Conservation (phyloP, 2,113 vertebrate genomes). For the Eupsittula cactorum region DNA sequence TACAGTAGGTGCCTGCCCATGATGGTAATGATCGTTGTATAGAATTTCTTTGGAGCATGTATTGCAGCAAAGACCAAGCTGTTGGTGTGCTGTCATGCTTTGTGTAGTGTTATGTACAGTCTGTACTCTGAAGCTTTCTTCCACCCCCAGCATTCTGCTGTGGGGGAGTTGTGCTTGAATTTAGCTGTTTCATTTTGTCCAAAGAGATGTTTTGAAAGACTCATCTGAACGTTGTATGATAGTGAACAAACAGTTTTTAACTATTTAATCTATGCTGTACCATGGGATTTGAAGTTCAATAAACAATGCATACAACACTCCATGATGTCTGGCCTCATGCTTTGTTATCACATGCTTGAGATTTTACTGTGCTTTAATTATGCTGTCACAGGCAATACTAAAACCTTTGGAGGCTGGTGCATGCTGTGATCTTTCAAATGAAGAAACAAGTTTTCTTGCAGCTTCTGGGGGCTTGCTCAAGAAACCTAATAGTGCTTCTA, state of each 20-base stretch:
- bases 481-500: accelerated
- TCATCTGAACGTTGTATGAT: constrained; percentile 25
- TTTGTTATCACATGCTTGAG: neutral
- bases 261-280: constrained; percentile 50
- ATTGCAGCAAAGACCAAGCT: neutral
- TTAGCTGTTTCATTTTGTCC: constrained; percentile 45
- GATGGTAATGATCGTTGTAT: neutral
- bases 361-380: neutral
- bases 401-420: neutral
- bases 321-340: neutral
- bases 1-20: neutral
- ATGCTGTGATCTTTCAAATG: neutral
- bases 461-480: neutral
- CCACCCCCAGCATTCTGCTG: neutral
- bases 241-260: constrained; percentile 48
- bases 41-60: neutral
- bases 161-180: constrained; percentile 6
- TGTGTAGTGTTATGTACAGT: constrained; percentile 4
- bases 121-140: neutral
- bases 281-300: constrained; percentile 53
- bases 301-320: neutral
- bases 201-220: constrained; percentile 48
- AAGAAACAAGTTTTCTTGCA: neutral
- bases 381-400: neutral
- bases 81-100: neutral